Percentiles rank a stretch among this genome's conserved stretches.
Evolutionary conservation across 2,888 invertebrate species (phyloP).

Genomic region (Nezara viridula): DNA sequence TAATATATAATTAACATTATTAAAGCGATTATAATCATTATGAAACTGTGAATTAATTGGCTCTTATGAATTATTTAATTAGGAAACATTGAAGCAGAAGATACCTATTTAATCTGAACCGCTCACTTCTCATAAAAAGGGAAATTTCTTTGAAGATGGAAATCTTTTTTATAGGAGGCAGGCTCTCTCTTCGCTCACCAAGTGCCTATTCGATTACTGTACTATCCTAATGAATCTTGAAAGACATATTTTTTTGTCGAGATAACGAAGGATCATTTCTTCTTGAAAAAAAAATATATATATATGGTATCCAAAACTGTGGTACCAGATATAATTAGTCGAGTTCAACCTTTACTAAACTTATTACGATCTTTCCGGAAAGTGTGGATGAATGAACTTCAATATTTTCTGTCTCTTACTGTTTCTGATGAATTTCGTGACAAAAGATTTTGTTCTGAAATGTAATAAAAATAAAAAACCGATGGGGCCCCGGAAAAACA

Average conservation of each 20-base stretch:
- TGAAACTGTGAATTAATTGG: no score
- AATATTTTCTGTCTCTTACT: no score
- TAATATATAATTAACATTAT: no score
- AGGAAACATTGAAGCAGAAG: background rate
- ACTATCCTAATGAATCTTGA: background rate
- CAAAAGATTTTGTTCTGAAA: no score
- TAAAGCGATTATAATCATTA: no score
- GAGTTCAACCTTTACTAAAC: no score
- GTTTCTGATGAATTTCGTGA: no score
- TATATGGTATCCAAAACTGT: background rate
- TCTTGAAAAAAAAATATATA: background rate
- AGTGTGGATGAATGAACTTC: no score
- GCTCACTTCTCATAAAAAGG: background rate
- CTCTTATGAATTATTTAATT: background rate
- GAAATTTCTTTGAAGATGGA: background rate
- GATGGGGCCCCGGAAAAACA: no score
- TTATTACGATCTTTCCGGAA: no score
- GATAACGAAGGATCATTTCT: background rate
- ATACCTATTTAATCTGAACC: background rate
- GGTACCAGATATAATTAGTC: background rate
- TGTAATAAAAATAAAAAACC: no score
- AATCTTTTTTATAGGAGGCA: background rate
- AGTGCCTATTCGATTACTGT: background rate
- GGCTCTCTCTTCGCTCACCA: background rate
- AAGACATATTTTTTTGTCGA: background rate